phyloP scores from a whole-genome alignment of 2,113 vertebrate species.

The Coracopsis vasa region DNA sequence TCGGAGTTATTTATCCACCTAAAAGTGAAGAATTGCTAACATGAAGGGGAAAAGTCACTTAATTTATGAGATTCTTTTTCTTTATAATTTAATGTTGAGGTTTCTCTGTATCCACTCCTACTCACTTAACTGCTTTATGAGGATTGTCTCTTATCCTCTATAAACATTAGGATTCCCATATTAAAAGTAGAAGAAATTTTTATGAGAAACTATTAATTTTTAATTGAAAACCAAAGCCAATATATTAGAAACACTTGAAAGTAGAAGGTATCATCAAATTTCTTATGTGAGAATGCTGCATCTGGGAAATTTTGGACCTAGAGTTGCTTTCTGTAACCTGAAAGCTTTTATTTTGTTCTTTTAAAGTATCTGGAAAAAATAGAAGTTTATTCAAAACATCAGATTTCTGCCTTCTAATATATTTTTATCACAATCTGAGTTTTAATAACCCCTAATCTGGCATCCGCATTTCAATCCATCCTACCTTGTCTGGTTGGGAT shows the following conservation, averaged over 20 bases:
- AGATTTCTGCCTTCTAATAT: background rate
- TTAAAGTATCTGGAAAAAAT: background rate
- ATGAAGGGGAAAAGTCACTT: background rate
- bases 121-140: background rate
- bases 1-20: accelerated
- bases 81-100: background rate
- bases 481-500: background rate
- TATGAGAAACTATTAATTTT: background rate
- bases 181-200: background rate
- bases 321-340: background rate
- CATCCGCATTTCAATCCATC: background rate
- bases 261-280: background rate
- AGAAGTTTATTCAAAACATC: background rate
- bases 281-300: background rate
- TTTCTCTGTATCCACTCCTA: background rate
- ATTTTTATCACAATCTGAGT: background rate
- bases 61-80: background rate
- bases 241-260: background rate
- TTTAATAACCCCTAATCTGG: background rate
- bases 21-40: background rate
- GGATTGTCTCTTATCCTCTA: accelerated
- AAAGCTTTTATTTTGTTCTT: background rate
- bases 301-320: background rate
- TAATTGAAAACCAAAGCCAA: background rate
- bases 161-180: background rate